phyloP scores from a whole-genome alignment of 2,113 vertebrate species.

The Sylvilagus bachmani region DNA sequence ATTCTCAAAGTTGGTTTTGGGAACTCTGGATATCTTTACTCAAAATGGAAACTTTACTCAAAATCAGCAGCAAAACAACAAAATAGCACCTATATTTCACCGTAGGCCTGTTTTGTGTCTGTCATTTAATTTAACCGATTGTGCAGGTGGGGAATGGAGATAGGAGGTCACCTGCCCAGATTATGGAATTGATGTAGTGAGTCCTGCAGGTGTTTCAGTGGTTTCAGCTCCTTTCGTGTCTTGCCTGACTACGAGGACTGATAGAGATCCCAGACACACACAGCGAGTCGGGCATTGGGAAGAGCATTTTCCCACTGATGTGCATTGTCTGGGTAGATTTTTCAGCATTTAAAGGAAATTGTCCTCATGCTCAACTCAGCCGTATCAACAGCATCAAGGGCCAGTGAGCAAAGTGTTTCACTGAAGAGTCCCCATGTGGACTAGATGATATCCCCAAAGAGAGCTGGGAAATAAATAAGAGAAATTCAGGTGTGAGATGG shows the following conservation, averaged over 20 bases:
- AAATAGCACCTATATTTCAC: not conserved
- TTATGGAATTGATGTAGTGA: not conserved
- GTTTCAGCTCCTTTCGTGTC: constrained; percentile 36
- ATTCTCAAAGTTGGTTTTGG: not conserved
- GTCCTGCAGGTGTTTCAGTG: not conserved
- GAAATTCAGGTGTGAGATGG: not conserved
- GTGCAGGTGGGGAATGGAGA: not conserved
- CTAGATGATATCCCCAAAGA: not conserved
- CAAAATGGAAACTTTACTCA: not conserved
- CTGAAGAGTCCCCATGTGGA: not conserved
- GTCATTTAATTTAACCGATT: not conserved
- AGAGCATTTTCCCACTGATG: not conserved
- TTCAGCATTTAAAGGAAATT: constrained; percentile 20
- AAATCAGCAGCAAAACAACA: not conserved
- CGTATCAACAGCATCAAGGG: not conserved
- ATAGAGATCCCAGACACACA: not conserved
- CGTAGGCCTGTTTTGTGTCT: too few species aligned
- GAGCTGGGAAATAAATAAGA: not conserved
- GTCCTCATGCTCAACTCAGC: not conserved
- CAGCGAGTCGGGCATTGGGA: not conserved
- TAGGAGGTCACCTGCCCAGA: not conserved
- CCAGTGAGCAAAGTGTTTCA: not conserved
- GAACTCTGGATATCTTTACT: constrained; percentile 41
- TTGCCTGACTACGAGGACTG: not conserved
- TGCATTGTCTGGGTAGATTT: not conserved